These are phyloP conservation scores for Bathynomus jamesi DNA, from an alignment of 1,140 invertebrate species.

Conservation along the genomic window DNA sequence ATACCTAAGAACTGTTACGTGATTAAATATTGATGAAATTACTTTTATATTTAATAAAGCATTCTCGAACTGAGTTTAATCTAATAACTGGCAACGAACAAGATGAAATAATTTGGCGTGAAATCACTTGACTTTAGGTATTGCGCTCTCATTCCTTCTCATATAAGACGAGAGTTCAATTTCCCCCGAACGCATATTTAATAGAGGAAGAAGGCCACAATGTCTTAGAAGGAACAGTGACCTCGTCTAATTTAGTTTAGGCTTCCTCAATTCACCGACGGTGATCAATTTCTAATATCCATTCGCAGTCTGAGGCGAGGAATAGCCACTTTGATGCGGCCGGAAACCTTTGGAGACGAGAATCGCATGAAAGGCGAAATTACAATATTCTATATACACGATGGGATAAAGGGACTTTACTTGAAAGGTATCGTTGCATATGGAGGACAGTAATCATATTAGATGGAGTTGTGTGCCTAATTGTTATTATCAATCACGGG, in stretches of 20 bases:
- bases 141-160: not conserved
- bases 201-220: not conserved
- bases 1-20: too few species aligned
- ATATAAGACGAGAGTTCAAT: not conserved
- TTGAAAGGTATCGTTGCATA: not conserved
- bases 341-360: not conserved
- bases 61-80: too few species aligned
- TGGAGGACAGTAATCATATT: not conserved
- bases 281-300: not conserved
- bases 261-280: not conserved
- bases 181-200: too few species aligned
- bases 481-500: not conserved
- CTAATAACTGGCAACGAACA: too few species aligned
- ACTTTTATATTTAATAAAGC: too few species aligned
- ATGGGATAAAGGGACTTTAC: not conserved
- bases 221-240: not conserved
- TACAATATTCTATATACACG: not conserved
- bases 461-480: not conserved
- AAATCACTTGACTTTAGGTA: too few species aligned
- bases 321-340: not conserved
- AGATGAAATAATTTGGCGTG: too few species aligned
- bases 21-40: too few species aligned
- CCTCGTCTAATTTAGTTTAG: not conserved
- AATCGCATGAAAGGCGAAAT: not conserved
- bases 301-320: not conserved